These are phyloP conservation scores for Tetramorium parvispinum DNA, from an alignment of 1,140 invertebrate genomes.

Conservation along the genomic window DNA sequence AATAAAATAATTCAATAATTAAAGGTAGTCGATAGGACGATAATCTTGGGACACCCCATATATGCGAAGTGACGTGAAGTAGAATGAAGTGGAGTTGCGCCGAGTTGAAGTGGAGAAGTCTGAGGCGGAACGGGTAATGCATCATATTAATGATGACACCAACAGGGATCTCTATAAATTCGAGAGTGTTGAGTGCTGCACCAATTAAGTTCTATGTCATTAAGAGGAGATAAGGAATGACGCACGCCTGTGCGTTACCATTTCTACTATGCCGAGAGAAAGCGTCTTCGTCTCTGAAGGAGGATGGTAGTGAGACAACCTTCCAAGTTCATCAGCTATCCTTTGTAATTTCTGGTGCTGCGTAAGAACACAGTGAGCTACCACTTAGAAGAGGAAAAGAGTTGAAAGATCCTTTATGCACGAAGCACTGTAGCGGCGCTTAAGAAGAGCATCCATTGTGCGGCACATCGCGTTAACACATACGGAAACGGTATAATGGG, in stretches of 20 bases:
- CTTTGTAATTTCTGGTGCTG: slow-evolving; percentile 54
- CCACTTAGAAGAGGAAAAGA: slow-evolving; percentile 35
- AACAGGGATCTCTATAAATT: slow-evolving; percentile 69
- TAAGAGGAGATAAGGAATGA: slow-evolving; percentile 64
- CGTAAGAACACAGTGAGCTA: slow-evolving; percentile 41
- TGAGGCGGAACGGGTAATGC: slow-evolving; percentile 67
- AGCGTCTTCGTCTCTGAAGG: slow-evolving; percentile 15
- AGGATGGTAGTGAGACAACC: not conserved
- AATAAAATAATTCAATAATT: slow-evolving; percentile 8
- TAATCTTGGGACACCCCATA: slow-evolving; percentile 5
- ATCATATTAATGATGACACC: slow-evolving; percentile 77
- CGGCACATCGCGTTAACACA: slow-evolving; percentile 37
- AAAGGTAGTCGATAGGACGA: not conserved
- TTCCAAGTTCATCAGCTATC: slow-evolving; percentile 53
- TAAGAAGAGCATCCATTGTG: slow-evolving; percentile 46
- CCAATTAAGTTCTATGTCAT: slow-evolving; percentile 76
- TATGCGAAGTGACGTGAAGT: slow-evolving; percentile 22
- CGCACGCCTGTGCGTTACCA: slow-evolving; percentile 31
- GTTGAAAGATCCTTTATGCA: slow-evolving; percentile 47
- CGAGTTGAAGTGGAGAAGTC: slow-evolving; percentile 62
- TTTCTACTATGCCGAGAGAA: slow-evolving; percentile 29
- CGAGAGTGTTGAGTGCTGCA: slow-evolving; percentile 73
- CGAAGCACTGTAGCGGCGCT: not conserved
- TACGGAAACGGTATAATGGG: slow-evolving; percentile 43
- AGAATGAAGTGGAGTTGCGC: slow-evolving; percentile 65